Percentiles rank a stretch among this genome's conserved stretches.
phyloP scores from a whole-genome alignment of 1,140 invertebrate species.

The Lordiphosa stackelbergi region DNA sequence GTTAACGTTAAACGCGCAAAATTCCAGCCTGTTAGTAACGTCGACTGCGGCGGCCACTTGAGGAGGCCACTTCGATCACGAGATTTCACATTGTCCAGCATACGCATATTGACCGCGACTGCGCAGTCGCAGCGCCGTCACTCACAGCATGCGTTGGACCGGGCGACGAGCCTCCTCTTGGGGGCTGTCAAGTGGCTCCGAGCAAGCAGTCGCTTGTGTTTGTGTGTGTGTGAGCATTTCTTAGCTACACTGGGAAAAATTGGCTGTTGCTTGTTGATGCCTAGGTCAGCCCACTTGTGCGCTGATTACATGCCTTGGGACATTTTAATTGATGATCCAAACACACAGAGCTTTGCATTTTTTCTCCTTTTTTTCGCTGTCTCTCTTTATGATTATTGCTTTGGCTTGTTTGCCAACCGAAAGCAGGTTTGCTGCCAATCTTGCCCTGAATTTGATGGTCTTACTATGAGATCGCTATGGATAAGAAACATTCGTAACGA shows the following conservation, averaged over 20 bases:
- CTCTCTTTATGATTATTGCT: constrained; percentile 59
- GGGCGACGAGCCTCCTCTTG: constrained; percentile 64
- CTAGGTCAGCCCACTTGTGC: constrained; percentile 38
- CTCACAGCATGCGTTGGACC: constrained; percentile 15
- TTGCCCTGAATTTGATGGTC: constrained; percentile 17
- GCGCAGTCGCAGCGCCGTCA: constrained; percentile 28
- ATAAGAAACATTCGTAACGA: neutral
- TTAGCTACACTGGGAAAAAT: constrained; percentile 27
- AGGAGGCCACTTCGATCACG: constrained; percentile 70
- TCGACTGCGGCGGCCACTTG: constrained; percentile 44
- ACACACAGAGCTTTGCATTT: constrained; percentile 25
- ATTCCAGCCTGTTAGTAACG: constrained; percentile 48
- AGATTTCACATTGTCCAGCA: constrained; percentile 45
- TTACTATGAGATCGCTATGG: constrained; percentile 2
- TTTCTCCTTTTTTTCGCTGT: constrained; percentile 13
- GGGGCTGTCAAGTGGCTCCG: constrained; percentile 48
- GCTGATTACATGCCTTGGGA: constrained; percentile 48
- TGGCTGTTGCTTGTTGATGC: constrained; percentile 14
- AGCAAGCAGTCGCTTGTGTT: constrained; percentile 3
- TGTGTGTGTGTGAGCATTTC: constrained; percentile 17
- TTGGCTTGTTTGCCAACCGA: constrained; percentile 28
- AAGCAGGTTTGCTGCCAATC: constrained; percentile 30
- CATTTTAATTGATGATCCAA: constrained; percentile 64
- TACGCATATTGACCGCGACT: constrained; percentile 14
- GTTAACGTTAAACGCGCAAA: constrained; percentile 69